Conservation (phyloP, 1,140 invertebrate genomes). For the Antheraea pernyi region DNA sequence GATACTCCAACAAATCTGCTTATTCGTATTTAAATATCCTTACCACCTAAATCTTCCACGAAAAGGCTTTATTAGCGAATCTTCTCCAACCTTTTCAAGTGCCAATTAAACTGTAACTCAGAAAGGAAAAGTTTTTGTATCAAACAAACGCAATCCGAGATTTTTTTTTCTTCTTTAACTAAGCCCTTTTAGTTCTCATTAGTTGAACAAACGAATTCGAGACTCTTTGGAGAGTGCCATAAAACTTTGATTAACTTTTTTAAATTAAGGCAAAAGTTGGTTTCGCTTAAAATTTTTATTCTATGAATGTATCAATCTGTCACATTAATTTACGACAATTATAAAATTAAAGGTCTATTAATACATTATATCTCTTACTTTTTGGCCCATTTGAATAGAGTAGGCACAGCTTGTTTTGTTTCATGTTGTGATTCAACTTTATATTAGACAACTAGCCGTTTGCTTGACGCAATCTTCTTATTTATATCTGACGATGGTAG, state of each 20-base stretch:
- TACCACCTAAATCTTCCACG: not conserved
- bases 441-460: no score
- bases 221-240: not conserved
- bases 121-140: conserved; percentile 17
- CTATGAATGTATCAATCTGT: no score
- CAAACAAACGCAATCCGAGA: conserved; percentile 11
- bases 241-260: conserved; percentile 10
- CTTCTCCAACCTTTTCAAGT: conserved; percentile 1
- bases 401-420: no score
- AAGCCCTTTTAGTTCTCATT: conserved; percentile 6
- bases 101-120: conserved; percentile 8
- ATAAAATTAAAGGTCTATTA: no score
- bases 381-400: no score
- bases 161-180: conserved; percentile 10
- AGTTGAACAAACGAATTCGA: conserved; percentile 1
- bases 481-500: no score
- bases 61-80: not conserved
- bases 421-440: no score
- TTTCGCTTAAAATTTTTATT: no score
- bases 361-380: no score
- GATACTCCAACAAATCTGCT: not conserved
- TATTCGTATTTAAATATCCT: not conserved
- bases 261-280: not conserved
- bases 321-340: no score
- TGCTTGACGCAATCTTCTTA: no score